These are phyloP conservation scores for Drosophila lowei DNA, from an alignment of 1,140 invertebrate species.

Conservation along the genomic window DNA sequence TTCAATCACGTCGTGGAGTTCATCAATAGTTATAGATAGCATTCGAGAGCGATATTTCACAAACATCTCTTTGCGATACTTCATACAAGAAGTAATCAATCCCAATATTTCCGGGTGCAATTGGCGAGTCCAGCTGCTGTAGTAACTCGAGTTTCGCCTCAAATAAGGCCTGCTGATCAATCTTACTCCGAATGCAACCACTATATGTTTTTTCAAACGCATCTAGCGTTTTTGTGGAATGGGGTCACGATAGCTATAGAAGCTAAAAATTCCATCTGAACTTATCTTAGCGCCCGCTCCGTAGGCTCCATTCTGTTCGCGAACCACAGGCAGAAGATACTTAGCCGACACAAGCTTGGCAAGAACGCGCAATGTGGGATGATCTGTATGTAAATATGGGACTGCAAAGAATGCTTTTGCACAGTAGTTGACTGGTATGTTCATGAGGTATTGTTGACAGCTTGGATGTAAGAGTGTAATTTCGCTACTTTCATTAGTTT, in stretches of 20 bases:
- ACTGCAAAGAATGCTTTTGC: conserved; percentile 91
- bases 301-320: conserved; percentile 97
- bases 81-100: conserved; percentile 88
- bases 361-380: conserved; percentile 89
- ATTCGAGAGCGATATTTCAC: conserved; percentile 89
- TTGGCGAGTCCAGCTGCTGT: conserved; percentile 92
- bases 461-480: conserved; percentile 65
- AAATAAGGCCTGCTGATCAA: conserved; percentile 87
- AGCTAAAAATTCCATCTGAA: conserved; percentile 89
- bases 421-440: conserved; percentile 94
- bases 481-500: conserved; percentile 66
- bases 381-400: conserved; percentile 91
- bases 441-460: conserved; percentile 90
- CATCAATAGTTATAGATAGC: conserved; percentile 87
- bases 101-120: conserved; percentile 91
- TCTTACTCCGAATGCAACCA: conserved; percentile 87
- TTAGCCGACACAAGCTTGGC: conserved; percentile 90
- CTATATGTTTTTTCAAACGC: conserved; percentile 89
- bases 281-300: conserved; percentile 90
- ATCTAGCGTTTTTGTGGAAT: conserved; percentile 90
- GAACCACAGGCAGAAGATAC: conserved; percentile 92
- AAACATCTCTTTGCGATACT: conserved; percentile 90
- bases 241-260: conserved; percentile 94
- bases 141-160: conserved; percentile 96
- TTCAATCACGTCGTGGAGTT: conserved; percentile 87